Evolutionary conservation across 2,888 invertebrate species (phyloP).

Genomic region (Dioctria rufipes): DNA sequence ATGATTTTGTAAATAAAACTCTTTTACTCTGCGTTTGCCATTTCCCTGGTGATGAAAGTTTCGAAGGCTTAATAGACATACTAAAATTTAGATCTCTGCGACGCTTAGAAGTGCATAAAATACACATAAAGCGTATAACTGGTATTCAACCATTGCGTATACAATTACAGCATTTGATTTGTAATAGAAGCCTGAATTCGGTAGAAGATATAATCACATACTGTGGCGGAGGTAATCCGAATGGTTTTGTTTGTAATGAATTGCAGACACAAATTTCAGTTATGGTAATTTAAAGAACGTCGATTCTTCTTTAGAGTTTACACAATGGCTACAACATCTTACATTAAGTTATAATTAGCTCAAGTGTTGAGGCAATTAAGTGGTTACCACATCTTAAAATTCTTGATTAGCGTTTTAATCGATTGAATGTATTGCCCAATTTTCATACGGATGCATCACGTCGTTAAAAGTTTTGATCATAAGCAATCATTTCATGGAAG

Average conservation of each 20-base stretch:
- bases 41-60: too few relatives aligned
- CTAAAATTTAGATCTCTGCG: slow-evolving; percentile 74
- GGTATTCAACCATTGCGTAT: slow-evolving; percentile 76
- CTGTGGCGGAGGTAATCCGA: slow-evolving; percentile 77
- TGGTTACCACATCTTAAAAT: slow-evolving; percentile 76
- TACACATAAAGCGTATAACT: slow-evolving; percentile 72
- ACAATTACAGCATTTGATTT: slow-evolving; percentile 74
- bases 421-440: slow-evolving; percentile 73
- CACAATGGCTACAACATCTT: slow-evolving; percentile 76
- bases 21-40: slow-evolving; percentile 73
- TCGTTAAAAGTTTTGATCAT: slow-evolving; percentile 75
- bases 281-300: slow-evolving; percentile 74
- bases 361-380: slow-evolving; percentile 73
- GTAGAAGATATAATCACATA: slow-evolving; percentile 72
- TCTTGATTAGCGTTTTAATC: slow-evolving; percentile 78
- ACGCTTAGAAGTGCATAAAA: slow-evolving; percentile 74
- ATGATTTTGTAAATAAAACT: slow-evolving; percentile 78
- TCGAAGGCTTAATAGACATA: too few relatives aligned
- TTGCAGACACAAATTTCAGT: slow-evolving; percentile 74
- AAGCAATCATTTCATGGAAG: slow-evolving; percentile 78
- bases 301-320: slow-evolving; percentile 75
- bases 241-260: slow-evolving; percentile 77
- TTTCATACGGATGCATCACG: slow-evolving; percentile 75
- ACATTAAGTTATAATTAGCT: slow-evolving; percentile 79
- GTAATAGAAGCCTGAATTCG: slow-evolving; percentile 70